Conservation (phyloP, 1,140 invertebrate species). For the Babylonia areolata region DNA sequence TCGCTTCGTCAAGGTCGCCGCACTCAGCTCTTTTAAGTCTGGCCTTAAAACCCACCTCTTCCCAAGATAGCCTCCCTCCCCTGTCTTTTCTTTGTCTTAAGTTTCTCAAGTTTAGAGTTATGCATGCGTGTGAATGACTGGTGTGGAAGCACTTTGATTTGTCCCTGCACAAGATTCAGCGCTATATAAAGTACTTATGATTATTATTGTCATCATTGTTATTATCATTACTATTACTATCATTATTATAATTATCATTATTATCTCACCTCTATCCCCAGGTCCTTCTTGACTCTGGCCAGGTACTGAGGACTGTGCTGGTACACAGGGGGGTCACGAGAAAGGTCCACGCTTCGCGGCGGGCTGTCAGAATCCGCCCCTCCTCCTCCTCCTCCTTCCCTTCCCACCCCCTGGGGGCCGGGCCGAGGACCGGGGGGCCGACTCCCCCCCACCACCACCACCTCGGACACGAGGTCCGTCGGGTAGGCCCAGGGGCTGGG, state of each 20-base stretch:
- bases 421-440: conserved; percentile 21
- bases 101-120: too few species aligned
- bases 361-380: conserved; percentile 67
- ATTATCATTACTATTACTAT: neutral
- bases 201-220: too few species aligned
- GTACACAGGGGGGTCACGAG: conserved; percentile 63
- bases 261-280: conserved; percentile 5
- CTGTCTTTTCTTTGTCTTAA: too few species aligned
- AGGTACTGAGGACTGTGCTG: conserved; percentile 59
- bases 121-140: too few species aligned
- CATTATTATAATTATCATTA: too few species aligned
- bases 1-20: too few species aligned
- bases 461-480: conserved; percentile 67
- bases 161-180: too few species aligned
- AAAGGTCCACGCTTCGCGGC: conserved; percentile 66
- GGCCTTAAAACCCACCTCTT: too few species aligned
- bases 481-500: conserved; percentile 88
- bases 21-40: too few species aligned
- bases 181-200: too few species aligned
- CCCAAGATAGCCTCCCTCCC: too few species aligned
- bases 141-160: too few species aligned
- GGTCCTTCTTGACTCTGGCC: conserved; percentile 58
- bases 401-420: neutral
- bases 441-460: conserved; percentile 39
- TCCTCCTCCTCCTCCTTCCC: conserved; percentile 40